Base-by-base conservation (phyloP, 2,113 vertebrate species). In the Antechinus flavipes region DNA sequence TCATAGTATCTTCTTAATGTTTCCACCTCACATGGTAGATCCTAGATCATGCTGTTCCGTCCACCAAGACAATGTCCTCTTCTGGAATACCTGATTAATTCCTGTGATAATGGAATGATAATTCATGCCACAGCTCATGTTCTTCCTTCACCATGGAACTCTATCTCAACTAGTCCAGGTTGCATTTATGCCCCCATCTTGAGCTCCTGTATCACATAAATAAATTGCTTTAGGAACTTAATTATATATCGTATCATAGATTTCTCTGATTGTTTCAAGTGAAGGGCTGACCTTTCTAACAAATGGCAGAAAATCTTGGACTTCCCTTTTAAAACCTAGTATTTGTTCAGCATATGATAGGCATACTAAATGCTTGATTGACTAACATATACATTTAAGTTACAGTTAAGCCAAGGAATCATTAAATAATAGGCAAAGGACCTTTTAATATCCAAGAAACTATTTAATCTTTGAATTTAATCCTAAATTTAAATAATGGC, bases 401-500 rank as follows among this genome's bases (percentile, higher is more conserved):
- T 84, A 42, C 6, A 84, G n/a, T 84, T 84, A 84, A 84, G n/a
- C 19, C n/a, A 42, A 84, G 16, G n/a, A 42, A 3, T 2, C 19
- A 84, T 42, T 22, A 84, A 84, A 42, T 84, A 84, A 42, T 84
- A 42, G 1, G 19, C 8, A 42, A 84, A 84, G 6, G 68, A 84
- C 19, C n/a, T 11, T 42, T 42, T 19, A 42, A 84, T 42, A 42
- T 42, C 19, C n/a, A 84, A 14, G 30, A 35, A 76, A 42, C n/a
- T 42, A 42, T 84, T 84, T 84, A 42, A 76, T 95, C 47, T 53
- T 1, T 11, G 47, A 68, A n/a, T 76, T 90, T n/a, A 53, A 9
- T 84, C 91, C 42, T 93, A 91, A 93, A 93, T 93, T 93, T 95
- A 93, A 49, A n/a, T 90, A 12, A 3, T 14, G 2, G 84, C 16